Evolutionary conservation across 2,888 invertebrate genomes (phyloP), one percentile per base, ranked within the genome.

Genomic region (Orthosia incerta): DNA sequence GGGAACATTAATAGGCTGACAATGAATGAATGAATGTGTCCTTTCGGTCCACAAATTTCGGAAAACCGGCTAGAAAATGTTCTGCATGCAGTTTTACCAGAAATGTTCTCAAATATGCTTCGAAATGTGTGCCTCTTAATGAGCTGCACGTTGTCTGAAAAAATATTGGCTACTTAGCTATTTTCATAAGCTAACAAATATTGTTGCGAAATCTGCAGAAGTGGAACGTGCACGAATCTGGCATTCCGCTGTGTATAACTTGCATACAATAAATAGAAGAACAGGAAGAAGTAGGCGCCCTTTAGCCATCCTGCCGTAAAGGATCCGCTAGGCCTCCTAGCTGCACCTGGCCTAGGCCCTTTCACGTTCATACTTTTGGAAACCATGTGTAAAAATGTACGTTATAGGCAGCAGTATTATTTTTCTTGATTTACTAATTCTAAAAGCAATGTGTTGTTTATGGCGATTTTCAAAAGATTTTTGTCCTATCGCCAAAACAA

Each of bases 91-190:
- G 45, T 66, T 16, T 18, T 65, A 45, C 50, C 26, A 46, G 26
- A 55, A 69, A n/a, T 70, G 4, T 23, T 20, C 16, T 11, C 18
- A 50, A 72, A 56, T 45, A 1, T 57, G 20, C 26, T 18, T 56
- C 55, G 18, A 50, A 72, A 56, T 20, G 1, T n/a, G n/a, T 57
- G 26, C 26, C 18, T 56, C 45, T 26, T 20, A 63, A 59, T 64
- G 16, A 59, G 26, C 23, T 18, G 50, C 51, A 71, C 16, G 20
- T 46, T 23, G 55, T 11, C 46, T 56, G 23, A 39, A 67, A 57
- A 39, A 69, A 62, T 75, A 75, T 67, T 26, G 51, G 26, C 48
- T 55, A 31, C 55, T 55, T 66, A 51, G 57, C 69, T 71, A 62
- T 64, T 67, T 55, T 61, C 61, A 62, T 72, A 66, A 56, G 26